Conservation (phyloP, 2,113 vertebrate species). For the Triplophysa siluroides region DNA sequence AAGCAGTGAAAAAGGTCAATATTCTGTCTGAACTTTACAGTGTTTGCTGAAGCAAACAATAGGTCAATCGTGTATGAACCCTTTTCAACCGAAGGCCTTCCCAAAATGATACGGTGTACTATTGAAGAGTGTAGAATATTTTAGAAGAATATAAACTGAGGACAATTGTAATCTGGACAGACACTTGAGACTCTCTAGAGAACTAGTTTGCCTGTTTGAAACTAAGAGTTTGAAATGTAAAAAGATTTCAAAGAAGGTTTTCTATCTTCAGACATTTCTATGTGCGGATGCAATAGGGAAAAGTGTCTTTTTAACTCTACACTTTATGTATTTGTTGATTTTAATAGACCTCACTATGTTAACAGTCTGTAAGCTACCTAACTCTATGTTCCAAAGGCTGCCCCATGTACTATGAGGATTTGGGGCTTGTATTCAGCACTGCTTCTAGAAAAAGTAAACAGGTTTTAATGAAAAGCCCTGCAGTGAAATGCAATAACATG, state of each 20-base stretch:
- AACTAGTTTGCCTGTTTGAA: neutral
- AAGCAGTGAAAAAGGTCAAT: constrained; percentile 5
- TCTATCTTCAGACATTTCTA: neutral
- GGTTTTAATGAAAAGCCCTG: neutral
- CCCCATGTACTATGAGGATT: neutral
- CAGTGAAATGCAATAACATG: constrained; percentile 8
- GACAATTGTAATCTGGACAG: neutral
- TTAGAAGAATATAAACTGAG: constrained; percentile 11
- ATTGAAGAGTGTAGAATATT: neutral
- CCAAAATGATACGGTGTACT: neutral
- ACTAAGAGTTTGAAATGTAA: neutral
- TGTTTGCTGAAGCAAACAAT: too few species aligned
- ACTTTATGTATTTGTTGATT: constrained; percentile 15
- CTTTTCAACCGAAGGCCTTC: neutral
- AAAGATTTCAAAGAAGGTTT: constrained; percentile 5
- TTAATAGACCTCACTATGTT: neutral
- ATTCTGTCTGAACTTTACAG: constrained; percentile 21
- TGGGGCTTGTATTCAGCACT: neutral
- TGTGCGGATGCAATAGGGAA: neutral
- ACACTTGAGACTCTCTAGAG: neutral
- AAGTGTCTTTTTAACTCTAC: neutral
- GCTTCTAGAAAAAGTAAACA: neutral
- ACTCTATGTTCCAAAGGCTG: neutral
- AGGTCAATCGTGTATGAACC: neutral
- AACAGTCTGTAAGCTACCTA: neutral